phyloP scores from a whole-genome alignment of 1,140 invertebrate species.

The Chironomus striatipennis region DNA sequence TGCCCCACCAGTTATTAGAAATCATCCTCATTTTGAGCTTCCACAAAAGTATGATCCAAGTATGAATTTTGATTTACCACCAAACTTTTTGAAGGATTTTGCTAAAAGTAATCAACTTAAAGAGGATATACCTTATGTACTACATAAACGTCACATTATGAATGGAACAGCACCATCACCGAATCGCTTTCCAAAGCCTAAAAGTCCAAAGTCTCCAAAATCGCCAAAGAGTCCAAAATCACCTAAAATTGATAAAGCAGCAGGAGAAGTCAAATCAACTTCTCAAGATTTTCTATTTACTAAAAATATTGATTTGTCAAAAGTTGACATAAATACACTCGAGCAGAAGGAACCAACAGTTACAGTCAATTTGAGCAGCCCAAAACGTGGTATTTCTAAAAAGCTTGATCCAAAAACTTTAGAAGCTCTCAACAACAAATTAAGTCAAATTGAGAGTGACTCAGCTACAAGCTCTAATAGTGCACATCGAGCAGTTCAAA shows the following conservation, averaged over 20 bases:
- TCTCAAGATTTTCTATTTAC: conserved; percentile 54
- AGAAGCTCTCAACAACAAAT: conserved; percentile 58
- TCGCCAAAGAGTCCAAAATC: conserved; percentile 49
- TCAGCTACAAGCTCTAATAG: conserved; percentile 58
- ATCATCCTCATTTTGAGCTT: conserved; percentile 53
- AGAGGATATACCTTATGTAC: conserved; percentile 68
- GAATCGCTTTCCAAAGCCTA: conserved; percentile 47
- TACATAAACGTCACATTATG: conserved; percentile 74
- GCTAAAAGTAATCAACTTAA: conserved; percentile 41
- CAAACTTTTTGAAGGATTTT: conserved; percentile 51
- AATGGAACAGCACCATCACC: conserved; percentile 62
- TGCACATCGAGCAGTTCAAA: conserved; percentile 49
- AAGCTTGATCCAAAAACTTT: conserved; percentile 53
- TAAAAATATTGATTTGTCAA: conserved; percentile 60
- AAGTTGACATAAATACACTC: conserved; percentile 56
- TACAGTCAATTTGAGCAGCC: conserved; percentile 48
- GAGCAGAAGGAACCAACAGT: conserved; percentile 54
- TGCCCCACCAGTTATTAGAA: conserved; percentile 52
- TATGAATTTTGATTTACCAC: conserved; percentile 45
- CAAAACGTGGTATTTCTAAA: conserved; percentile 56
- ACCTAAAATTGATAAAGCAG: conserved; percentile 39
- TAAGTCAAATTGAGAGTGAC: conserved; percentile 62
- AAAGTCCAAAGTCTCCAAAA: conserved; percentile 49
- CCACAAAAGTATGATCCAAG: conserved; percentile 43
- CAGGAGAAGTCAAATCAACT: conserved; percentile 37